Evolutionary conservation across 2,797 vertebrate species (phyloP).

Genomic region (Poeciliopsis gracilis): DNA sequence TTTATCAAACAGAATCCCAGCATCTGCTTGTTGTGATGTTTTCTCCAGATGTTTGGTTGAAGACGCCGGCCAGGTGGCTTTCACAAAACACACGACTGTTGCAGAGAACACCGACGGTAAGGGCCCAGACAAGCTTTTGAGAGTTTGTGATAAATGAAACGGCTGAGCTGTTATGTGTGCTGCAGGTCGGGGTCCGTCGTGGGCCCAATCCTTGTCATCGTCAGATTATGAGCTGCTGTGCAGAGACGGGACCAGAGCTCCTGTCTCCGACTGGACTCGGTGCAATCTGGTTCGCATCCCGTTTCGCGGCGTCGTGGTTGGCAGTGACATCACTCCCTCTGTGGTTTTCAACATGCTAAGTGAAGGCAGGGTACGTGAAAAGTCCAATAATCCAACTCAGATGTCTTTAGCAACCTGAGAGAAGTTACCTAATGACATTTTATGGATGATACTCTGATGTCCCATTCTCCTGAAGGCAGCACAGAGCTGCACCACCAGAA

Average conservation of each 20-base stretch:
- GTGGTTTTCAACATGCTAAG: conserved; percentile 84
- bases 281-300: conserved; percentile 90
- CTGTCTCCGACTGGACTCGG: conserved; percentile 77
- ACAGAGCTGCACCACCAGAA: too few species aligned
- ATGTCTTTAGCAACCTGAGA: neutral
- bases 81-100: conserved; percentile 89
- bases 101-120: conserved; percentile 85
- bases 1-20: neutral
- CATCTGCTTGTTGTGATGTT: neutral
- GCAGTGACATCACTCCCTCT: conserved; percentile 69
- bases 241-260: conserved; percentile 80
- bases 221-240: conserved; percentile 89
- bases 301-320: conserved; percentile 84
- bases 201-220: conserved; percentile 76
- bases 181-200: conserved; percentile 76
- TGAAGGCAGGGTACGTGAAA: conserved; percentile 84
- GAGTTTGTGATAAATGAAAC: neutral
- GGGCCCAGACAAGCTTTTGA: neutral
- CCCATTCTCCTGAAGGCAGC: too few species aligned
- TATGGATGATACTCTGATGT: too few species aligned
- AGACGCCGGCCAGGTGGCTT: conserved; percentile 85
- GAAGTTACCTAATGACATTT: too few species aligned
- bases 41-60: conserved; percentile 85
- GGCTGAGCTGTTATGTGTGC: neutral
- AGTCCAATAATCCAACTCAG: neutral